phyloP scores from a whole-genome alignment of 2,113 vertebrate species.

The Tamias sibiricus region DNA sequence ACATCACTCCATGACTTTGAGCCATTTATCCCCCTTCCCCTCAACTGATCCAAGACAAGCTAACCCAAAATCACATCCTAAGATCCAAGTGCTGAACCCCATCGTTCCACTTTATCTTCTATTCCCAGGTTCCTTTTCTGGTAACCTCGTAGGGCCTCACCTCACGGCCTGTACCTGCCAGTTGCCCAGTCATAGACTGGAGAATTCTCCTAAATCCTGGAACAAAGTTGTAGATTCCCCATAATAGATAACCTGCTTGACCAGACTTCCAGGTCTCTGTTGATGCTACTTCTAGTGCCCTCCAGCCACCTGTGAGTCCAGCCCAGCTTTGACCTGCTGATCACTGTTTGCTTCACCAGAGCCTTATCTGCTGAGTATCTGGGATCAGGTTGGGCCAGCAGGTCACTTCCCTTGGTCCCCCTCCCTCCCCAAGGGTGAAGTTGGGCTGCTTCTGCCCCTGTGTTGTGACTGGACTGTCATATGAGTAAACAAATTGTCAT shows the following conservation, averaged over 20 bases:
- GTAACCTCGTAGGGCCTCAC: not conserved
- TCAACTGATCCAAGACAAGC: not conserved
- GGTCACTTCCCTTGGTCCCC: not conserved
- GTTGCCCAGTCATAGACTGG: not conserved
- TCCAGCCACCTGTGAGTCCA: not conserved
- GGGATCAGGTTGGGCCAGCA: slow-evolving; percentile 10
- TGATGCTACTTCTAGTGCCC: not conserved
- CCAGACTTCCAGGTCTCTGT: not conserved
- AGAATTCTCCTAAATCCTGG: not conserved
- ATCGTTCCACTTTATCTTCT: not conserved
- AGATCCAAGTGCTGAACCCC: not conserved
- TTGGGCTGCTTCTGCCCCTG: not conserved
- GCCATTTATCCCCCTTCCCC: too few species aligned
- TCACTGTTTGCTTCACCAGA: not conserved
- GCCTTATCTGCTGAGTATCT: not conserved
- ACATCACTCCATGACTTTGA: not conserved
- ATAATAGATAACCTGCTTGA: not conserved
- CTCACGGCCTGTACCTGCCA: not conserved
- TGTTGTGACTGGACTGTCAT: slow-evolving; percentile 11
- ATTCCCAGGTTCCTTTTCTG: not conserved
- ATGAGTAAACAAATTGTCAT: slow-evolving; percentile 37
- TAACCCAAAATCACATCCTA: not conserved
- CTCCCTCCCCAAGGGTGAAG: not conserved
- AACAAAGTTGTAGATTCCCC: not conserved
- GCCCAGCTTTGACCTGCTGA: not conserved